A percentile compares a stretch with the other conserved stretches of the same genome.
These are phyloP conservation scores for Diadegma fenestrale DNA, from an alignment of 2,888 invertebrate species.

Conservation along the genomic window DNA sequence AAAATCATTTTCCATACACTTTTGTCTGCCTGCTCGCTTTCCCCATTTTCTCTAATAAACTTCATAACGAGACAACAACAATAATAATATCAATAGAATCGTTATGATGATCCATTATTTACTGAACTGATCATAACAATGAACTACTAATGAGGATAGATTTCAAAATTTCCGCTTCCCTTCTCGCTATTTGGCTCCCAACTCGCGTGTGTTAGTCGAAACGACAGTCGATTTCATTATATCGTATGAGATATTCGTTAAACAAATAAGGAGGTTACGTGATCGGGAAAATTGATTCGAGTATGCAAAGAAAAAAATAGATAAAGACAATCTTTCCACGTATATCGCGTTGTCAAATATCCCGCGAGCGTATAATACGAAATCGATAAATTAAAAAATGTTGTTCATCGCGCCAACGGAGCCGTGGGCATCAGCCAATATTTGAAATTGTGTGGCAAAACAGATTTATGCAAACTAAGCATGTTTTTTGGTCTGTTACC, in stretches of 20 bases:
- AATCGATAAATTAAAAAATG: neutral
- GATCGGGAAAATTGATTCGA: neutral
- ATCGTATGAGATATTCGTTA: neutral
- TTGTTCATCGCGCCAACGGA: neutral
- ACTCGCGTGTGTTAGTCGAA: neutral
- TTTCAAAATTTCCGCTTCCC: neutral
- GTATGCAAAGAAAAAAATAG: neutral
- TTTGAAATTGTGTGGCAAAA: neutral
- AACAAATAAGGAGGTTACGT: neutral
- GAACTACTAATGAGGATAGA: neutral
- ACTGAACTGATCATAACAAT: neutral
- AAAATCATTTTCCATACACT: conserved; percentile 56
- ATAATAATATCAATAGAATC: neutral
- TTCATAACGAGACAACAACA: neutral
- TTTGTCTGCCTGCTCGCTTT: neutral
- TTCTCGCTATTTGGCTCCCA: neutral
- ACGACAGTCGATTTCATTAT: neutral
- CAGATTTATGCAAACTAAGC: neutral
- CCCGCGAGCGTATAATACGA: neutral
- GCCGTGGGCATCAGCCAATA: neutral
- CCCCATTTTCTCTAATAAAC: neutral
- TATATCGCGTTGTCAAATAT: neutral
- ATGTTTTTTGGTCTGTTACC: neutral
- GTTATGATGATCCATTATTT: neutral
- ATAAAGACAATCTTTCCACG: neutral